Conservation (phyloP, 2,113 vertebrate genomes). For the Catagonus wagneri region DNA sequence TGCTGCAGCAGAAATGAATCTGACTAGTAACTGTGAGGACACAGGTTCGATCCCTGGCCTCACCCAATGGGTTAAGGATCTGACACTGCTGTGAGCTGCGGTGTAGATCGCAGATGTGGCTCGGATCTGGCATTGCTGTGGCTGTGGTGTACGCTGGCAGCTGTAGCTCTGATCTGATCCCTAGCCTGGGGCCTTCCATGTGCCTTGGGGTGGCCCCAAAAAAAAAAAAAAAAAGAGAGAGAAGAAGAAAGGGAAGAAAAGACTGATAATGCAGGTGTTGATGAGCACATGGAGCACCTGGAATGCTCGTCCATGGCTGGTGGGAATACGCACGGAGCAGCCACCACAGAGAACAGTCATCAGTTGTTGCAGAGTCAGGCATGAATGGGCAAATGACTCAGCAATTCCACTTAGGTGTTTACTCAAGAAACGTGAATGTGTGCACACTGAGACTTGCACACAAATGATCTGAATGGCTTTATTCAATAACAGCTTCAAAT, state of each 20-base stretch:
- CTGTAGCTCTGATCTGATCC: no score
- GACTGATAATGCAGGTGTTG: not conserved
- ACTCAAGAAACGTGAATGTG: not conserved
- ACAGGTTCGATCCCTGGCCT: no score
- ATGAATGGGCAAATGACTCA: not conserved
- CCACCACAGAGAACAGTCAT: not conserved
- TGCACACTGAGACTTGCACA: not conserved
- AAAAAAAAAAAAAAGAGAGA: no score
- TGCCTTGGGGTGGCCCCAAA: no score
- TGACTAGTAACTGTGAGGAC: no score
- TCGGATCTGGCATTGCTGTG: no score
- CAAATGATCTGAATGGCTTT: not conserved
- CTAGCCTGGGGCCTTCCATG: no score
- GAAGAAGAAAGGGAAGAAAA: not conserved
- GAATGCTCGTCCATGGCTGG: not conserved
- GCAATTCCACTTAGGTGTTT: not conserved
- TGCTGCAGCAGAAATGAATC: no score
- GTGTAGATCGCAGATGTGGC: no score
- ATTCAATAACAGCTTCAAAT: not conserved
- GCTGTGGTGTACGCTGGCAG: no score
- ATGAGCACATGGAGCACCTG: rapidly evolving
- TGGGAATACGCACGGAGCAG: not conserved
- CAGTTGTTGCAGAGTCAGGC: not conserved
- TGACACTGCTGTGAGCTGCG: no score
- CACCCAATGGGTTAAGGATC: no score